These are phyloP conservation scores for Eidolon dupreanum DNA, from an alignment of 2,797 vertebrate species.

Conservation along the genomic window DNA sequence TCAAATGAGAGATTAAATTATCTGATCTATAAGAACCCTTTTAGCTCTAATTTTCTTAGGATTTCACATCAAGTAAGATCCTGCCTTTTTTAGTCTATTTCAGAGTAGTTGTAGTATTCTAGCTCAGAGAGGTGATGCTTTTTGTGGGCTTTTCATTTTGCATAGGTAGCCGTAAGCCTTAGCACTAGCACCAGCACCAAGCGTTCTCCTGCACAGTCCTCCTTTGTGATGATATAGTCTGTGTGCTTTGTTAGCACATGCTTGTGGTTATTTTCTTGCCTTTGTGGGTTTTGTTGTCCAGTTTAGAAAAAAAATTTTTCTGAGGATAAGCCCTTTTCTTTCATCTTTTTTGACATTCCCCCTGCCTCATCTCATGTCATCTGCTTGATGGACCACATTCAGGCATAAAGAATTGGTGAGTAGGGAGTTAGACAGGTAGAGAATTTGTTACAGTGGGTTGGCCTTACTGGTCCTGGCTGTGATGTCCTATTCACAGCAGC, in stretches of 20 bases:
- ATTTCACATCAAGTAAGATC: neutral
- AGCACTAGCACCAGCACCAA: neutral
- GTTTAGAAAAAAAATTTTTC: neutral
- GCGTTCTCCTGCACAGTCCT: accelerated
- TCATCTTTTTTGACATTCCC: neutral
- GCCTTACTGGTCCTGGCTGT: neutral
- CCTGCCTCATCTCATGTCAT: neutral
- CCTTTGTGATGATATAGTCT: neutral
- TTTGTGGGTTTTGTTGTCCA: neutral
- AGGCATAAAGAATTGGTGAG: neutral
- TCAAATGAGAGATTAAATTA: neutral
- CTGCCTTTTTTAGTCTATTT: neutral
- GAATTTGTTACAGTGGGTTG: neutral
- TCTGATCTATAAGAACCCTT: neutral
- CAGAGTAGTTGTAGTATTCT: neutral
- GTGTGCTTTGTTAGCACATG: accelerated
- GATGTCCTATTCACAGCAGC: too few relatives aligned
- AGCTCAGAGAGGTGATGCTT: neutral
- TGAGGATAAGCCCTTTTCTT: neutral
- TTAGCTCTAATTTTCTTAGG: neutral
- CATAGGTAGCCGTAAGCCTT: accelerated
- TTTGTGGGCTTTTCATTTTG: neutral
- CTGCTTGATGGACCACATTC: too few relatives aligned
- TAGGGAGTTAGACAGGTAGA: neutral
- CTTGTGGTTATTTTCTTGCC: neutral